Base-by-base conservation (phyloP, 2,888 invertebrate genomes). In the Lathronympha strigana region DNA sequence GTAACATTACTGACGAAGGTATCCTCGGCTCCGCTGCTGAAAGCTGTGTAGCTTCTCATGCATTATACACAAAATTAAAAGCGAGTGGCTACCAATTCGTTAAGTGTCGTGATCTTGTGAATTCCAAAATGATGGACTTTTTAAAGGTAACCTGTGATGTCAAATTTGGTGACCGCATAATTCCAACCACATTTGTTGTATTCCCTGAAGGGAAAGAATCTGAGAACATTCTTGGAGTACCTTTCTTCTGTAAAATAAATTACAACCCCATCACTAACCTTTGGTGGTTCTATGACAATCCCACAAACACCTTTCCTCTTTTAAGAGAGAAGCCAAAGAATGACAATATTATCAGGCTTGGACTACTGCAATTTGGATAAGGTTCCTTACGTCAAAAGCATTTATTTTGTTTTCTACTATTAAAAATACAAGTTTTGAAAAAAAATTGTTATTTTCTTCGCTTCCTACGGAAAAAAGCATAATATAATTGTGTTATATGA, bases 11-110 rank as follows among this genome's bases (percentile, higher is more conserved):
- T n/a, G 51, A 53, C 5, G 17, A 17, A 13, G 51, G 51, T 0
- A 8, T 53, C 33, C 4, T 53, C 21, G 33, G 21, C 13, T 11
- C 51, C 5, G 51, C 31, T 8, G 51, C 51, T 19, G 21, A 2
- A 4, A 13, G 6, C 11, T 19, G 33, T 33, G 33, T 53, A 6
- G 51, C 51, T 21, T 53, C 51, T 1, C 17, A 53, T n/a, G 21
- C 33, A 53, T 33, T 53, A 2, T 53, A 53, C 21, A 53, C 33
- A n/a, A 13, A 21, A 17, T 21, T 53, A 2, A 53, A 53, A 53
- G 21, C 19, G 15, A 19, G n/a, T 19, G 33, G 33, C 21, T 53
- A 53, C 51, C 19, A 19, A 36, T 53, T 53, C 31, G 19, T 11
- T 13, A 4, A 13, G 50, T 17, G 15, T n/a, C 51, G 21, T 53